Conservation (phyloP, 2,888 invertebrate genomes). For the Himalopsyche tibetana region DNA sequence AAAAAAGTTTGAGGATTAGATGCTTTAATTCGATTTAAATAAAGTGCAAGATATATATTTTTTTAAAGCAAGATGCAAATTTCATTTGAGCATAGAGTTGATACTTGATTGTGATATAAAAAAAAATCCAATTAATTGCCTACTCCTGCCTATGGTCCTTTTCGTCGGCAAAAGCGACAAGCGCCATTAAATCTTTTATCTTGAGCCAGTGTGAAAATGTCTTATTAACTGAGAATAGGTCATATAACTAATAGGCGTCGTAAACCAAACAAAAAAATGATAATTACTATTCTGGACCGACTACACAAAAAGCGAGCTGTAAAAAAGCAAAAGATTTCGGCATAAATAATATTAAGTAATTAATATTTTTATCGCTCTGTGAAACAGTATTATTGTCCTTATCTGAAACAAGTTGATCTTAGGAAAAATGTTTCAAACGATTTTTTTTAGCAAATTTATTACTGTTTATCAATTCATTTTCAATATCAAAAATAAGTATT, state of each 20-base stretch:
- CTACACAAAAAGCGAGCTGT: not conserved
- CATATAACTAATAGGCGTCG: constrained; percentile 10
- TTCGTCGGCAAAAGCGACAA: constrained; percentile 7
- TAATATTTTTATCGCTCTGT: not conserved
- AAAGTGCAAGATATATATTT: too few relatives aligned
- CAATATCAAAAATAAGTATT: too few relatives aligned
- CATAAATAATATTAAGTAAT: constrained; percentile 24
- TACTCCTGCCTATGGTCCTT: not conserved
- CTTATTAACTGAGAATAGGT: constrained; percentile 26
- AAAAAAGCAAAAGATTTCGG: not conserved
- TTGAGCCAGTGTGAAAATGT: constrained; percentile 16
- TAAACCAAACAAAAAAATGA: constrained; percentile 12
- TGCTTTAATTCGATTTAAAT: too few relatives aligned
- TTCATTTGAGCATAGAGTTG: too few relatives aligned
- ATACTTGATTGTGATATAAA: too few relatives aligned
- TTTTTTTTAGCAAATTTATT: too few relatives aligned
- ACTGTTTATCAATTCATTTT: too few relatives aligned
- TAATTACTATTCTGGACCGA: not conserved
- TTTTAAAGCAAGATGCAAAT: too few relatives aligned
- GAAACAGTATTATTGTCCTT: not conserved
- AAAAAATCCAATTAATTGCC: not conserved
- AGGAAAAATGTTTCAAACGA: too few relatives aligned
- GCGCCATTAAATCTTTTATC: constrained; percentile 26
- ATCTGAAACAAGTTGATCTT: too few relatives aligned
- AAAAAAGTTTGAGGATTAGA: too few relatives aligned